Conservation (phyloP, 1,140 invertebrate genomes). For the Temnothorax nylanderi region DNA sequence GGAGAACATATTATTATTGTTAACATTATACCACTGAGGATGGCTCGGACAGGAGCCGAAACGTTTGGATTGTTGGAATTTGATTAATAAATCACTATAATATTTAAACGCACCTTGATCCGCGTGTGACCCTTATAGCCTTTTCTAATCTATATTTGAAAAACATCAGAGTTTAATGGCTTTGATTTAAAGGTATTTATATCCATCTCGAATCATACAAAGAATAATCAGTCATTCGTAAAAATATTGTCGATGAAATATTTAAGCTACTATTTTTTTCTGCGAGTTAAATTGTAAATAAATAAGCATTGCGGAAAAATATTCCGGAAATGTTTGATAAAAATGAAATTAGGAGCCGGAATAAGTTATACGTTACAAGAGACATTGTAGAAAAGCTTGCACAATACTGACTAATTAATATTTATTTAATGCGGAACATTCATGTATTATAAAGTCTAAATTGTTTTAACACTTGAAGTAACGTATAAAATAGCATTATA, state of each 20-base stretch:
- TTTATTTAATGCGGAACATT: conserved; percentile 5
- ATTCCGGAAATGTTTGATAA: background rate
- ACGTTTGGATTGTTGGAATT: too few species aligned
- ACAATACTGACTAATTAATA: background rate
- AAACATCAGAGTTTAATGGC: background rate
- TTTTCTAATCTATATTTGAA: too few species aligned
- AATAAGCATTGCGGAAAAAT: background rate
- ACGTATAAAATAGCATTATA: conserved; percentile 1
- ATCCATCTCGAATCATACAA: background rate
- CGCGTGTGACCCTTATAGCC: too few species aligned
- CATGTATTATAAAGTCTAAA: background rate
- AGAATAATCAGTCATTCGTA: background rate
- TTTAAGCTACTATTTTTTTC: background rate
- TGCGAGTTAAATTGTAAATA: background rate
- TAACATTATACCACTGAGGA: too few species aligned
- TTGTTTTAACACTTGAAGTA: background rate
- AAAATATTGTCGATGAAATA: background rate
- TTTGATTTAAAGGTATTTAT: background rate
- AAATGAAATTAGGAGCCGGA: background rate
- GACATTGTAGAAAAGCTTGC: background rate
- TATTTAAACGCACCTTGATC: too few species aligned
- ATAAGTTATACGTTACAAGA: background rate
- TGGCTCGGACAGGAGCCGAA: too few species aligned
- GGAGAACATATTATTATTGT: too few species aligned
- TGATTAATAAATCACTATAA: too few species aligned